These are phyloP conservation scores for Megalopta genalis DNA, from an alignment of 1,140 invertebrate genomes.

Conservation along the genomic window DNA sequence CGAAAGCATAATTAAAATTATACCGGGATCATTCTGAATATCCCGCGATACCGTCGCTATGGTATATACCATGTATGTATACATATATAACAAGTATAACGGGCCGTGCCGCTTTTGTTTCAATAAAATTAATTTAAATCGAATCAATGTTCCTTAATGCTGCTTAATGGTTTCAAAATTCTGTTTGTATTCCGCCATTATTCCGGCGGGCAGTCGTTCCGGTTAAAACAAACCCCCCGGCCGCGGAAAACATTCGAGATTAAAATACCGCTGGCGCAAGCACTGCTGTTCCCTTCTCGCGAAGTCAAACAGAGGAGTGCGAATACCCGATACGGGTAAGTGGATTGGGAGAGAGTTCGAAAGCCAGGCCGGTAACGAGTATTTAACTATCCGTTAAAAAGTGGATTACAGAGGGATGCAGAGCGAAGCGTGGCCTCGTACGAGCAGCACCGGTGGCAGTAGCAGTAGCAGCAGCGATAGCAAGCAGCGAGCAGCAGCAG, in stretches of 20 bases:
- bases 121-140: no score
- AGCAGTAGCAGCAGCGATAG: no score
- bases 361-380: conserved; percentile 26
- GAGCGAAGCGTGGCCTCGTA: conserved; percentile 11
- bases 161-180: no score
- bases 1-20: no score
- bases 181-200: neutral
- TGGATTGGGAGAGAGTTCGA: conserved; percentile 14
- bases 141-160: no score
- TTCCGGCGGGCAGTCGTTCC: neutral
- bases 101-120: no score
- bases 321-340: conserved; percentile 15
- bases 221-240: neutral
- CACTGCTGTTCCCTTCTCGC: neutral
- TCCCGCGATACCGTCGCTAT: no score
- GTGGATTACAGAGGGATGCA: conserved; percentile 20
- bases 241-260: neutral
- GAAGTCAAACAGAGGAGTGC: neutral
- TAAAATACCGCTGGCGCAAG: neutral
- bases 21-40: no score
- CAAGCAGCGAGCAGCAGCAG: no score
- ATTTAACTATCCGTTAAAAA: conserved; percentile 33
- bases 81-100: no score
- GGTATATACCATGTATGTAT: no score
- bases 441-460: neutral